These are phyloP conservation scores for Rhea americana DNA, from an alignment of 2,113 vertebrate species.

Conservation along the genomic window DNA sequence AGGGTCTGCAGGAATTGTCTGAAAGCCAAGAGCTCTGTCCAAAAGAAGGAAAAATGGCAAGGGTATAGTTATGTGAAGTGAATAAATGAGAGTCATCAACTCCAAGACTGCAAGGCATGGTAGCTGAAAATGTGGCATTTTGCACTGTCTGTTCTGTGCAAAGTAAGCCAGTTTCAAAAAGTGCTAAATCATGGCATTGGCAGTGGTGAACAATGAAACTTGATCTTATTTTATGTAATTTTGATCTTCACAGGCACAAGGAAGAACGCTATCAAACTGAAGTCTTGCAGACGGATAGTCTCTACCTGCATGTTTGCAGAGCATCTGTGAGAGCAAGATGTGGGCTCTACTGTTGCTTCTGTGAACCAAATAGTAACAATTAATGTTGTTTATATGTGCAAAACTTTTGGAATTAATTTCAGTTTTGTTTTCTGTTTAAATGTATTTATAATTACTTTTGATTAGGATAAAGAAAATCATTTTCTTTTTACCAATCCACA, in stretches of 20 bases:
- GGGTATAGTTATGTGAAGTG: slow-evolving; percentile 38
- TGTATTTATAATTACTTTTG: slow-evolving; percentile 30
- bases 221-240: not conserved
- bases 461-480: slow-evolving; percentile 49
- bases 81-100: slow-evolving; percentile 24
- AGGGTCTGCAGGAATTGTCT: slow-evolving; percentile 64
- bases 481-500: slow-evolving; percentile 36
- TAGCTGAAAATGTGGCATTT: not conserved
- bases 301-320: not conserved
- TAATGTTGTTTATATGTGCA: not conserved
- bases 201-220: not conserved
- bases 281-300: not conserved
- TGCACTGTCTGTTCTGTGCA: not conserved
- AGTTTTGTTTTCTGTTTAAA: slow-evolving; percentile 4
- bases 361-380: not conserved
- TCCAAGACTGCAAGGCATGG: slow-evolving; percentile 9
- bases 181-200: slow-evolving; percentile 22
- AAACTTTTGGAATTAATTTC: slow-evolving; percentile 19
- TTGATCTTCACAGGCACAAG: not conserved
- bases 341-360: not conserved
- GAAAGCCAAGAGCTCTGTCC: slow-evolving; percentile 58
- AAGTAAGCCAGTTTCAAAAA: not conserved
- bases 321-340: not conserved
- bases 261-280: not conserved
- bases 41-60: slow-evolving; percentile 53